Evolutionary conservation across 2,797 vertebrate genomes (phyloP).

Genomic region (Sebastiscus albofasciatus): DNA sequence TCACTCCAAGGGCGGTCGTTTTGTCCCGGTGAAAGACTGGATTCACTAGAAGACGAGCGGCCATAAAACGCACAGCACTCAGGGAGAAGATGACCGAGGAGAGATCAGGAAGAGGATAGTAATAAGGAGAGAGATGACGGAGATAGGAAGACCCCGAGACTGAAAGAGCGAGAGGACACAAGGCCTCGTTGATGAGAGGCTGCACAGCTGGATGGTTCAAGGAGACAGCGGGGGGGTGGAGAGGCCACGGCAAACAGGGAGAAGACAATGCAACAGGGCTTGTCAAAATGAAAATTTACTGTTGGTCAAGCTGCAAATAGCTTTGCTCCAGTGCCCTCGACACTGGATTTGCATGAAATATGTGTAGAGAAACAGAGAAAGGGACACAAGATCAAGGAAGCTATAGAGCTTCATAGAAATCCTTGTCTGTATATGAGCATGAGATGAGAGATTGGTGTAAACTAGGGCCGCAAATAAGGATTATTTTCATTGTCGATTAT

Average conservation of each 20-base stretch:
- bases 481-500: no score
- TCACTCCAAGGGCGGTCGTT: constrained; percentile 57
- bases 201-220: constrained; percentile 69
- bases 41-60: constrained; percentile 38
- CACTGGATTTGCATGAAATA: constrained; percentile 54
- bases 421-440: background rate
- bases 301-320: constrained; percentile 66
- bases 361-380: constrained; percentile 1
- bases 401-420: background rate
- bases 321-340: constrained; percentile 47
- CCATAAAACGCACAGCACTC: constrained; percentile 50
- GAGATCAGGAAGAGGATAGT: constrained; percentile 11
- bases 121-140: constrained; percentile 21
- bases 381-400: background rate
- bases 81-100: constrained; percentile 23
- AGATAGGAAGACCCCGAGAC: constrained; percentile 17
- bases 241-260: constrained; percentile 25
- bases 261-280: constrained; percentile 67
- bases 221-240: constrained; percentile 38
- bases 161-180: constrained; percentile 47
- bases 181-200: constrained; percentile 68
- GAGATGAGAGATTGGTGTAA: background rate
- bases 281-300: constrained; percentile 79
- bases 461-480: no score
- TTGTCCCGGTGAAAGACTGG: constrained; percentile 49